Base-by-base conservation (phyloP, 2,888 invertebrate genomes). In the Auanema freiburgensis region DNA sequence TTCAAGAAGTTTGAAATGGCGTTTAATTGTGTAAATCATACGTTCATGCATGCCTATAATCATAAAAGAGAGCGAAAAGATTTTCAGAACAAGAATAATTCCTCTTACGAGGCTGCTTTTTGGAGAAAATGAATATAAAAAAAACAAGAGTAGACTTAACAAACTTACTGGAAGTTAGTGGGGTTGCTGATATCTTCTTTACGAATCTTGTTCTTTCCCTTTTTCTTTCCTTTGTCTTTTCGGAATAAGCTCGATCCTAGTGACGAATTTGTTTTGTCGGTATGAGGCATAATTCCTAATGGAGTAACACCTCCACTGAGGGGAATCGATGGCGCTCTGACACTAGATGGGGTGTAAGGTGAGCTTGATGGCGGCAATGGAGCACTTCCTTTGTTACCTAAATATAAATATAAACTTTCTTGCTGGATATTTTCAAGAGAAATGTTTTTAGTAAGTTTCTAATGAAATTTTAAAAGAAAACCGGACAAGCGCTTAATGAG, bases 81-180 rank as follows among this genome's bases (percentile, higher is more conserved):
- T n/a, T n/a, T n/a, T n/a, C n/a, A n/a, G 33, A 33, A 33, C 33
- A 33, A 33, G 8, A 33, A n/a, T n/a, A n/a, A n/a, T n/a, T n/a
- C n/a, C n/a, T n/a, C n/a, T n/a, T n/a, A n/a, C n/a, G 33, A 33
- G 8, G 33, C 33, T 33, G 33, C 33, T n/a, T n/a, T n/a, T n/a
- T 33, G 33, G 8, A 33, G 33, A 33, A 33, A 33, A 33, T 5
- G 33, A 5, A 33, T 3, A 33, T 5, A 33, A 33, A 33, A 5
- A 33, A 5, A 8, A 33, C 8, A 33, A 33, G n/a, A n/a, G n/a
- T n/a, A n/a, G n/a, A n/a, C n/a, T n/a, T n/a, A n/a, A n/a, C n/a
- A 89, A 61, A 59, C 76, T 57, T 49, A 83, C 81, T 77, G 73
- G 60, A 81, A 81, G 54, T 82, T 79, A 4, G 80, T 82, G 8